These are phyloP conservation scores for Ibidorhyncha struthersii DNA, from an alignment of 2,113 vertebrate species.

Conservation along the genomic window DNA sequence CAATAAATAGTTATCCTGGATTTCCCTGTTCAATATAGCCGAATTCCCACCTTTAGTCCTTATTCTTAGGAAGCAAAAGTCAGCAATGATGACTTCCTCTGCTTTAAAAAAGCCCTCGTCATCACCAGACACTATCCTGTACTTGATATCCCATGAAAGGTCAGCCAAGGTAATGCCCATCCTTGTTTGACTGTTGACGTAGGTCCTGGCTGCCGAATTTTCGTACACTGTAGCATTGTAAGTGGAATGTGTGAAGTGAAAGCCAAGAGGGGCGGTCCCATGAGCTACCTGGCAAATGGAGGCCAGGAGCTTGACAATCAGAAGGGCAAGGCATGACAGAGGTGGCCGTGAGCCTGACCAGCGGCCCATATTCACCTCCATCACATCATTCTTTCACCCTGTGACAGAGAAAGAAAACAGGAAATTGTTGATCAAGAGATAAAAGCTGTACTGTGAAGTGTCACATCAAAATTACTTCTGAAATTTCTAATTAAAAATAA, in stretches of 20 bases:
- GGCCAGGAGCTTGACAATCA: constrained; percentile 79
- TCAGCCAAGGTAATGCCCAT: constrained; percentile 91
- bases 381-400: constrained; percentile 89
- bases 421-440: background rate
- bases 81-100: constrained; percentile 92
- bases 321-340: constrained; percentile 77
- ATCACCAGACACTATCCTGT: constrained; percentile 94
- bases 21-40: constrained; percentile 95
- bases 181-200: constrained; percentile 89
- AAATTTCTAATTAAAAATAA: background rate
- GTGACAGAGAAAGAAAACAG: constrained; percentile 53
- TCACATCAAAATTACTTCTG: background rate
- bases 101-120: constrained; percentile 98
- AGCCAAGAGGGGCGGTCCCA: constrained; percentile 72
- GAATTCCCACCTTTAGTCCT: constrained; percentile 98
- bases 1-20: constrained; percentile 95
- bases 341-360: constrained; percentile 83
- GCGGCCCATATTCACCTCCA: constrained; percentile 90
- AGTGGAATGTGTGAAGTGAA: constrained; percentile 88
- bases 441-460: background rate
- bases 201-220: constrained; percentile 96
- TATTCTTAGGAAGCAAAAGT: constrained; percentile 97
- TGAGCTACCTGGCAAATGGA: constrained; percentile 76
- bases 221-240: constrained; percentile 95
- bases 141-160: constrained; percentile 94